Evolutionary conservation across 2,797 vertebrate genomes (phyloP).

Genomic region (Hippopotamyrus pictus): DNA sequence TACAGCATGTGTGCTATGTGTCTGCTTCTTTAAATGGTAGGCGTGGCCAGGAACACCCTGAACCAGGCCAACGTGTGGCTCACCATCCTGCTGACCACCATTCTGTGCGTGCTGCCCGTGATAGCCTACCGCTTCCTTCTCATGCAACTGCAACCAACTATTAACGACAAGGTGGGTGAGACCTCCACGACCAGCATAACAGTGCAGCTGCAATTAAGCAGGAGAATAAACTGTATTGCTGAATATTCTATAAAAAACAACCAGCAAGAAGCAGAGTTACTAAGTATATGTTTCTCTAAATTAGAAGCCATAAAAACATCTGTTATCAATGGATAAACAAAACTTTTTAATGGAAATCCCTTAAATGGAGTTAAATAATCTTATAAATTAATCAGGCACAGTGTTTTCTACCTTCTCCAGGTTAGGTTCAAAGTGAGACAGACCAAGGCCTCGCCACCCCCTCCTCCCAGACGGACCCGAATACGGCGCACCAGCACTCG

Average conservation of each 20-base stretch:
- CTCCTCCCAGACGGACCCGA: conserved; percentile 48
- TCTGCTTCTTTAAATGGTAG: conserved; percentile 47
- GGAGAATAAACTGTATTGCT: background rate
- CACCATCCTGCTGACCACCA: conserved; percentile 71
- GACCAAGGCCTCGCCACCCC: conserved; percentile 58
- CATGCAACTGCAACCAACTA: conserved; percentile 68
- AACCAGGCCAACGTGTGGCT: conserved; percentile 77
- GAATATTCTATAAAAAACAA: background rate
- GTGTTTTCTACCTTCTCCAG: conserved; percentile 48
- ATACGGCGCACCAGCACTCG: conserved; percentile 66
- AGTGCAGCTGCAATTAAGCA: background rate
- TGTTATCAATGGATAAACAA: background rate
- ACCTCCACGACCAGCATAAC: background rate
- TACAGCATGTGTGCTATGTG: background rate
- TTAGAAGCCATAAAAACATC: background rate
- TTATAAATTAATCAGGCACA: background rate
- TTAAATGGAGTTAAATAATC: background rate
- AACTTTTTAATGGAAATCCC: background rate
- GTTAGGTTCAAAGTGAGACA: conserved; percentile 72
- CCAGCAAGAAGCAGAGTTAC: background rate
- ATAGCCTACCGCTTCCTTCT: conserved; percentile 71
- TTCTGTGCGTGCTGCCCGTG: conserved; percentile 77
- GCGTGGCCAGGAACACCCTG: conserved; percentile 76
- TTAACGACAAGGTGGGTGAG: conserved; percentile 73
- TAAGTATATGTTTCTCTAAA: background rate